Evolutionary conservation across 1,140 invertebrate species (phyloP).

Genomic region (Pseudobourletiella spinata): DNA sequence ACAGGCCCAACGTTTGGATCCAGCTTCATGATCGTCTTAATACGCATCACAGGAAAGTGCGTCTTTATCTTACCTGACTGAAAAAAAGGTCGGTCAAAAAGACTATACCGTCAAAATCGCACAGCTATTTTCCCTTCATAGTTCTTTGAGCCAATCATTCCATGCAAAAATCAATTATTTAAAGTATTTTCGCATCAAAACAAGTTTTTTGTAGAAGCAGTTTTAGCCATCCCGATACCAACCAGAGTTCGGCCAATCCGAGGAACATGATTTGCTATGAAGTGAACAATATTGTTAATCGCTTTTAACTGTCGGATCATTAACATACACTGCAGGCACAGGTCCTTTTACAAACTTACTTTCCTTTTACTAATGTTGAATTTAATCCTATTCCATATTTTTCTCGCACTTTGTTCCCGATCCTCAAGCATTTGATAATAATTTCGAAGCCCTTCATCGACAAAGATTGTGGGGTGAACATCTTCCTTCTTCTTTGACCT

Average conservation of each 20-base stretch:
- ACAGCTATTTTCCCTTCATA: background rate
- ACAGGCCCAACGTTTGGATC: background rate
- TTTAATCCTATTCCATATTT: background rate
- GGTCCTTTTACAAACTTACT: too few relatives aligned
- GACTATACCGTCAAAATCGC: background rate
- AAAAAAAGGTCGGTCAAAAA: background rate
- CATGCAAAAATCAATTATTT: too few relatives aligned
- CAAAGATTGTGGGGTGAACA: too few relatives aligned
- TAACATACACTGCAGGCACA: too few relatives aligned
- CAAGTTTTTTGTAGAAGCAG: too few relatives aligned
- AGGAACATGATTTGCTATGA: background rate
- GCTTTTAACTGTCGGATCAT: too few relatives aligned
- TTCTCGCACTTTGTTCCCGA: background rate
- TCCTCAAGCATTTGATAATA: background rate
- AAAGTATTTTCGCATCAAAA: too few relatives aligned
- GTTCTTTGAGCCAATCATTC: too few relatives aligned
- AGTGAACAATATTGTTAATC: too few relatives aligned
- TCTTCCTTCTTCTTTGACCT: too few relatives aligned
- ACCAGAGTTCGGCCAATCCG: background rate
- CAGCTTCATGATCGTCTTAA: background rate
- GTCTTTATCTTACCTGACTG: background rate
- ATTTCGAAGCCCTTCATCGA: background rate
- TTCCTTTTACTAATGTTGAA: background rate
- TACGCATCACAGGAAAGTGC: background rate
- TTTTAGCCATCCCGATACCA: background rate